Evolutionary conservation across 2,113 vertebrate species (phyloP), one percentile per base, ranked within the genome.

Genomic region (Coptodon rendalli): DNA sequence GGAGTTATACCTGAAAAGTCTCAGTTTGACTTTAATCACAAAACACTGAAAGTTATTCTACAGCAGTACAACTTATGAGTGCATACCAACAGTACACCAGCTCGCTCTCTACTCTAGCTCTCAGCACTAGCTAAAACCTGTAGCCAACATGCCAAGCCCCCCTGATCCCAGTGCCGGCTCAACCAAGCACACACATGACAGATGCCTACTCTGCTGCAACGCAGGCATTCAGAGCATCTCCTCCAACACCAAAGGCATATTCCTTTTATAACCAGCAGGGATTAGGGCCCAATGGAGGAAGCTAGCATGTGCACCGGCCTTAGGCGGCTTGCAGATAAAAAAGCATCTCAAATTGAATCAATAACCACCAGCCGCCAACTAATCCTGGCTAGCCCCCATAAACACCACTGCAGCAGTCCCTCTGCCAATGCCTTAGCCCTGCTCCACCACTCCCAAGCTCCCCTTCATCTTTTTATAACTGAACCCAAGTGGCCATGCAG

Each of bases 291-390:
- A 86, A 90, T 86, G 92, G 89, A 95, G 93, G 93, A 94, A 92
- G 89, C 93, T 83, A 91, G 92, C 91, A 93, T 93, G 94, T 94
- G 93, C 87, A 38, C 80, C 19, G 80, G 93, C 90, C 92, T 91
- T 90, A 89, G 90, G 91, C 29, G 84, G 93, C 94, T 89, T 66
- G 92, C 92, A 92, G 94, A 95, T 94, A 87, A 94, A 95, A 95
- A 93, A 94, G 94, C 92, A 94, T 93, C 92, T 93, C 93, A 95
- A 96, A 95, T 95, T 94, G 92, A 96, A 95, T 95, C 94, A 95
- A 94, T 95, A 96, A 95, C 93, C 89, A 71, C 94, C 91, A 89
- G 93, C 92, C 92, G 93, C 89, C 94, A 88, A 81, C 90, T 94
- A 95, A 96, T 96, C 95, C 95, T 56, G 83, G 80, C 90, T 90